phyloP scores from a whole-genome alignment of 2,797 vertebrate species.

The Caiman crocodilus region DNA sequence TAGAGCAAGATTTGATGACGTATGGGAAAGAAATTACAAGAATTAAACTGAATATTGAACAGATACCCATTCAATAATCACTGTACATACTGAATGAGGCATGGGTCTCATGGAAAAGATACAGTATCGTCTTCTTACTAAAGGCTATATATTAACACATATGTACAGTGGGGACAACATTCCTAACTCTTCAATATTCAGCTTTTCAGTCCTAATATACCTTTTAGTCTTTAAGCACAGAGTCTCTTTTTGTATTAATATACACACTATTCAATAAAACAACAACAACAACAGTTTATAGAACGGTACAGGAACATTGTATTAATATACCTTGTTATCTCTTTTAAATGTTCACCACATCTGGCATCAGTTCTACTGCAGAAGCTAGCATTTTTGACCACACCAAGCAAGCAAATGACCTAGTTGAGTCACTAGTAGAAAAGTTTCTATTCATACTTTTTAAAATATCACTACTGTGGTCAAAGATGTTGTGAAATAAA shows the following conservation, averaged over 20 bases:
- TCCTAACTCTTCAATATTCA: background rate
- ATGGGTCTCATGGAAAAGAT: background rate
- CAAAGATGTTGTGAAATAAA: background rate
- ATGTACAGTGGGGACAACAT: background rate
- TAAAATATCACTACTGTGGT: background rate
- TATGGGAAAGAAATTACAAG: background rate
- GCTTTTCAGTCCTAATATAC: background rate
- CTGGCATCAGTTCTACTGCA: background rate
- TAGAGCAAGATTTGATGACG: background rate
- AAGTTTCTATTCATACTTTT: background rate
- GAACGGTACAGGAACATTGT: background rate
- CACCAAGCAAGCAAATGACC: background rate
- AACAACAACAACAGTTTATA: background rate
- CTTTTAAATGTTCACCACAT: background rate
- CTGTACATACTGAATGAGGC: background rate
- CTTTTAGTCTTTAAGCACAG: background rate
- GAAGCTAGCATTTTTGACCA: background rate
- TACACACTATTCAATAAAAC: background rate
- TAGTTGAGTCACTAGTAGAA: background rate
- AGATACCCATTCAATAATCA: background rate
- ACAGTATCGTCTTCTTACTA: background rate
- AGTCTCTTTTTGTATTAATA: background rate
- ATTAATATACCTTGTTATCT: background rate
- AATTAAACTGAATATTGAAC: background rate
- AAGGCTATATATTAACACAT: rapidly evolving